Conservation (phyloP, 1,140 invertebrate species). For the Spodoptera litura region DNA sequence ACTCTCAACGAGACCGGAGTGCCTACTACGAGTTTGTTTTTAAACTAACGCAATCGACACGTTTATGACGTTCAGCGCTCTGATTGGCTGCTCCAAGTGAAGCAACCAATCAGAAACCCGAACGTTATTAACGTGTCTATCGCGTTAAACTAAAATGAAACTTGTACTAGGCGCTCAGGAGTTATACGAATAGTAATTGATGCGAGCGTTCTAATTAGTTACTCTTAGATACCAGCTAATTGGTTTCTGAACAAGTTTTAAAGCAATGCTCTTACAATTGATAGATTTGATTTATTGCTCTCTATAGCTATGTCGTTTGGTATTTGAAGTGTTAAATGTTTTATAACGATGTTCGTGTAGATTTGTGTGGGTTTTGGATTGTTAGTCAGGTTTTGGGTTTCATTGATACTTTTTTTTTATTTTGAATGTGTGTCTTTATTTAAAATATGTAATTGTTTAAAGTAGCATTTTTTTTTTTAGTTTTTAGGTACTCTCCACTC, state of each 20-base stretch:
- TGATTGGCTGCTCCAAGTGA: no score
- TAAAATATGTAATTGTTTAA: no score
- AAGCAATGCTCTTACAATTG: constrained; percentile 35
- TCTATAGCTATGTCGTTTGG: constrained; percentile 23
- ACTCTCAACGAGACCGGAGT: constrained; percentile 6
- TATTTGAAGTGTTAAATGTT: constrained; percentile 30
- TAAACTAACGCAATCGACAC: no score
- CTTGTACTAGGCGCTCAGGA: not conserved
- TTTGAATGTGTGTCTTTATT: no score
- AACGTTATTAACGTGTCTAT: no score
- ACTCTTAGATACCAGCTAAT: constrained; percentile 46
- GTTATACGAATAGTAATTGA: constrained; percentile 40
- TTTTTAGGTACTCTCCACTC: no score
- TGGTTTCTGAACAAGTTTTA: constrained; percentile 48
- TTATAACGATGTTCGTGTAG: constrained; percentile 27
- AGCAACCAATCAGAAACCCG: no score
- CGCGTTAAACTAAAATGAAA: no score
- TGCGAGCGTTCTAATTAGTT: constrained; percentile 44
- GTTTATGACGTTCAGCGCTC: no score
- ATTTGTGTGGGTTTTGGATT: not conserved
- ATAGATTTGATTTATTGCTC: constrained; percentile 45
- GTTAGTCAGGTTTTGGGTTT: not conserved
- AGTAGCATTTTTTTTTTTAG: no score
- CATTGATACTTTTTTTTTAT: not conserved
- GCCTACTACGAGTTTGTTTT: no score